Conservation (phyloP, 2,888 invertebrate genomes). For the Plebejus anna region DNA sequence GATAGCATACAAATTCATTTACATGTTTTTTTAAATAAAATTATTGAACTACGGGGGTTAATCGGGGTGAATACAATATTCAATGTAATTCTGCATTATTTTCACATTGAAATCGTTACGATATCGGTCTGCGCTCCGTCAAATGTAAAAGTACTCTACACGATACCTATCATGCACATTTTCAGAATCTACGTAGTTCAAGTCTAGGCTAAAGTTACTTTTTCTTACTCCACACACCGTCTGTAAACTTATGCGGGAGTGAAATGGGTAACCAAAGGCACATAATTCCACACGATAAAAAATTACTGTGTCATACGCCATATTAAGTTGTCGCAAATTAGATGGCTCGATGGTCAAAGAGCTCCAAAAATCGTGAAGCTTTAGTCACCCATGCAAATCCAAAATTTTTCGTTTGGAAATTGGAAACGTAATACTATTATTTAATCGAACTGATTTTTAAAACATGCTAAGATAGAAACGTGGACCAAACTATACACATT, state of each 20-base stretch:
- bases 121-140: constrained; percentile 9
- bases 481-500: not conserved
- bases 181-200: not conserved
- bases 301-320: too few relatives aligned
- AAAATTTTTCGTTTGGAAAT: not conserved
- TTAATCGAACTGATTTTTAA: not conserved
- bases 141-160: constrained; percentile 24
- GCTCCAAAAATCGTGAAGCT: not conserved
- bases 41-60: not conserved
- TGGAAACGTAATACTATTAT: not conserved
- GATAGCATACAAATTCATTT: not conserved
- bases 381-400: not conserved
- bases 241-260: too few relatives aligned
- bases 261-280: too few relatives aligned
- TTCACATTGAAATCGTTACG: constrained; percentile 16
- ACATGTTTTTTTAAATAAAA: not conserved
- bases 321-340: too few relatives aligned
- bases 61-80: not conserved
- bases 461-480: not conserved
- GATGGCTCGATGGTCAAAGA: too few relatives aligned
- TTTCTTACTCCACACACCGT: not conserved
- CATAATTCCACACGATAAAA: too few relatives aligned
- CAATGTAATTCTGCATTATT: not conserved
- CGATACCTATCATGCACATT: constrained; percentile 6
- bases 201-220: not conserved